Evolutionary conservation across 1,140 invertebrate genomes (phyloP).

Genomic region (Venustaconcha ellipsiformis): DNA sequence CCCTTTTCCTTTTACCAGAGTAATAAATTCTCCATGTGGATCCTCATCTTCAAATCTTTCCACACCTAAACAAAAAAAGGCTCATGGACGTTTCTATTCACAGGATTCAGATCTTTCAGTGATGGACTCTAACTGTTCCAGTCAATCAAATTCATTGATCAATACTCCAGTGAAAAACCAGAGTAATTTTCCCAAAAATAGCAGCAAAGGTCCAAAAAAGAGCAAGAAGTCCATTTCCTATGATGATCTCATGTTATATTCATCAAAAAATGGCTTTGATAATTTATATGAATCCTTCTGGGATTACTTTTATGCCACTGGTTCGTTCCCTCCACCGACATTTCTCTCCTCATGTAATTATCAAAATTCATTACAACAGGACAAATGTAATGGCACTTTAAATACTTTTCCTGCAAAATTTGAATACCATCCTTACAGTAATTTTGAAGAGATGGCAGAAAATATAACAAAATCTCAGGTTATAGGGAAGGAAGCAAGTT

Average conservation of each 20-base stretch:
- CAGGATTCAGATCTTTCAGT: constrained; percentile 33
- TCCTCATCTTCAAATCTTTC: constrained; percentile 20
- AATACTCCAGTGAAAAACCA: constrained; percentile 14
- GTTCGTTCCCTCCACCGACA: constrained; percentile 53
- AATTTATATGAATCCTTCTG: constrained; percentile 57
- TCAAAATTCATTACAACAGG: too few species aligned
- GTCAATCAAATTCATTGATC: not conserved
- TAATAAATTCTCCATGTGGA: constrained; percentile 62
- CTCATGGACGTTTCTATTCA: constrained; percentile 4
- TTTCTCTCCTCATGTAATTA: constrained; percentile 18
- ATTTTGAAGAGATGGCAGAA: too few species aligned
- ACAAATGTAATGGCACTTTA: too few species aligned
- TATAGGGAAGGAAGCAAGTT: too few species aligned
- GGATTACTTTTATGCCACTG: constrained; percentile 59
- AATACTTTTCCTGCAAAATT: too few species aligned
- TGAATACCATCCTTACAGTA: too few species aligned
- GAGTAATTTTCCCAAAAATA: not conserved
- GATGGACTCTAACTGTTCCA: not conserved
- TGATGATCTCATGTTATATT: constrained; percentile 44
- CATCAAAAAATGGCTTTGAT: constrained; percentile 34
- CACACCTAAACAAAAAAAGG: constrained; percentile 17
- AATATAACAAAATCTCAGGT: too few species aligned
- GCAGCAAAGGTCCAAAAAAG: constrained; percentile 8
- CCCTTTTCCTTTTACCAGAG: constrained; percentile 67
- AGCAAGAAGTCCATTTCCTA: constrained; percentile 34